Evolutionary conservation across 2,113 vertebrate species (phyloP).

Genomic region (Pelecanus crispus): DNA sequence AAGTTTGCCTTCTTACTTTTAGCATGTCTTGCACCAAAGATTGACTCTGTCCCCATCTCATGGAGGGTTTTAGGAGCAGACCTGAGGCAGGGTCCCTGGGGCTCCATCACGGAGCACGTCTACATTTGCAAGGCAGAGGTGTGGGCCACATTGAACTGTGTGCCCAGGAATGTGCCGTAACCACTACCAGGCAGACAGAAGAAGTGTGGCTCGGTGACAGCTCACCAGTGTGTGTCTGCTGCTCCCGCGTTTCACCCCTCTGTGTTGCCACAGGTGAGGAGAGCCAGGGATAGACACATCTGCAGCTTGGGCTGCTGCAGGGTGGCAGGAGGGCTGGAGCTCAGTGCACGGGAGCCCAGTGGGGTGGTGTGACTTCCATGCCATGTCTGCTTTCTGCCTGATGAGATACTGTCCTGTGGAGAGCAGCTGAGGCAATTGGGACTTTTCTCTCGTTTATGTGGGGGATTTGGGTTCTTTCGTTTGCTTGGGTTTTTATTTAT

Average conservation of each 20-base stretch:
- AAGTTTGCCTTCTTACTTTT: background rate
- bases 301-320: background rate
- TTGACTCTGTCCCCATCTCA: background rate
- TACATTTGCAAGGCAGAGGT: background rate
- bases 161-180: background rate
- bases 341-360: rapidly evolving
- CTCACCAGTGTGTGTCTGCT: rapidly evolving
- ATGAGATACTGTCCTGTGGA: rapidly evolving
- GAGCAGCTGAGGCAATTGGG: background rate
- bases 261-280: rapidly evolving
- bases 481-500: background rate
- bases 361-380: rapidly evolving
- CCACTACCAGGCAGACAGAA: no score
- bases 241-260: rapidly evolving
- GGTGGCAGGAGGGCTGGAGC: background rate
- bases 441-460: background rate
- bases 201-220: rapidly evolving
- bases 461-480: background rate
- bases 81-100: background rate
- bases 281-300: background rate
- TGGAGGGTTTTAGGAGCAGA: background rate
- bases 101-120: background rate
- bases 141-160: background rate
- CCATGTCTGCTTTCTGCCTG: background rate
- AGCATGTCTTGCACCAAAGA: background rate